A percentile compares a stretch with the other conserved stretches of the same genome.
These are phyloP conservation scores for Ypsolopha sequella DNA, from an alignment of 2,888 invertebrate species.

Conservation along the genomic window DNA sequence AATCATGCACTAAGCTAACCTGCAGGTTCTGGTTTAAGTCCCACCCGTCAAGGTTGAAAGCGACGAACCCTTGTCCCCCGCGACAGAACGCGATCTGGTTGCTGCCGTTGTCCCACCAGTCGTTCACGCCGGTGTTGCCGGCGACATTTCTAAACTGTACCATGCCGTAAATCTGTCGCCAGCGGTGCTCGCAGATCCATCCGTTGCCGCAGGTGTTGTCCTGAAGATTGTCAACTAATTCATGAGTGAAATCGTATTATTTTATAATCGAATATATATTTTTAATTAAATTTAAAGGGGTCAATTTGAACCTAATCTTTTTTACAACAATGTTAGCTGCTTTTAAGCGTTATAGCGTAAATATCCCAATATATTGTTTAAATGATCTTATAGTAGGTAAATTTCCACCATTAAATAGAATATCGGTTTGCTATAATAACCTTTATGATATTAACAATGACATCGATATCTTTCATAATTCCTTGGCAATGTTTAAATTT, in stretches of 20 bases:
- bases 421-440: too few relatives aligned
- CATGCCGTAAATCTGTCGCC: conserved; percentile 82
- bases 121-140: conserved; percentile 55
- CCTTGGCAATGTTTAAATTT: too few relatives aligned
- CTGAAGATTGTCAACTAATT: conserved; percentile 17
- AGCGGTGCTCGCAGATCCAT: conserved; percentile 85
- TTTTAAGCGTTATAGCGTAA: too few relatives aligned
- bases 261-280: not conserved
- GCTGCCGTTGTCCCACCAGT: conserved; percentile 82
- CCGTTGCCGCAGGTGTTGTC: conserved; percentile 71
- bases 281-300: not conserved
- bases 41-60: conserved; percentile 68
- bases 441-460: too few relatives aligned
- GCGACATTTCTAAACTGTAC: conserved; percentile 77
- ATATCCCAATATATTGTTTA: too few relatives aligned
- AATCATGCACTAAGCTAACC: conserved; percentile 25
- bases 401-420: too few relatives aligned
- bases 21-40: conserved; percentile 62
- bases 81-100: conserved; percentile 82
- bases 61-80: conserved; percentile 71
- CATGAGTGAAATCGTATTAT: not conserved
- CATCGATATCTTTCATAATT: too few relatives aligned
- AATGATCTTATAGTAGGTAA: too few relatives aligned
- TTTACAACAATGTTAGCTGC: not conserved
- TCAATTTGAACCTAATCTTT: not conserved